Conservation (phyloP, 2,113 vertebrate genomes). For the Campylomormyrus numenius region DNA sequence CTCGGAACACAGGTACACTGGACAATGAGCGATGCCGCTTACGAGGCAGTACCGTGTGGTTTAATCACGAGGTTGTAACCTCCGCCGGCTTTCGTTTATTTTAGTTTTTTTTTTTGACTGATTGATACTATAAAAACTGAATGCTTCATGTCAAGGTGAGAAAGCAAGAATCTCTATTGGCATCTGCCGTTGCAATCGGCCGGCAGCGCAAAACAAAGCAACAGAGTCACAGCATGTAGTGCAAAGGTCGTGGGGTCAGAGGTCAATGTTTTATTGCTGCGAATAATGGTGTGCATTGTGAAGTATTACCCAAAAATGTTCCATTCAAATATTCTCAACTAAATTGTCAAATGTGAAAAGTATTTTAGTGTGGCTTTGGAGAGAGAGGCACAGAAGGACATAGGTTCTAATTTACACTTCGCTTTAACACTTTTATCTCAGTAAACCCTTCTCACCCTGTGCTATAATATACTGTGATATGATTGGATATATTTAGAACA, state of each 20-base stretch:
- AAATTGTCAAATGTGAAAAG: not conserved
- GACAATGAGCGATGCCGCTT: conserved; percentile 40
- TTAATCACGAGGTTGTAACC: conserved; percentile 53
- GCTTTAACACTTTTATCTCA: not conserved
- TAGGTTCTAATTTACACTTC: not conserved
- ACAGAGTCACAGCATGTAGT: not conserved
- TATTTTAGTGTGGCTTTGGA: not conserved
- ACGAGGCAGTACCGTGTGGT: conserved; percentile 46
- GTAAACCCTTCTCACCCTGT: not conserved
- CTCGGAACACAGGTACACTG: not conserved
- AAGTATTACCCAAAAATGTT: not conserved
- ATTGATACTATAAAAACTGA: conserved; percentile 63
- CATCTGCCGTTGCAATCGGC: conserved; percentile 22
- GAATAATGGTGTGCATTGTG: not conserved
- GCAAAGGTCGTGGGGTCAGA: not conserved
- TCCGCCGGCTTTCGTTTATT: conserved; percentile 39
- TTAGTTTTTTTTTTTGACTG: conserved; percentile 50
- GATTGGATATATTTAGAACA: not conserved
- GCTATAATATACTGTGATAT: not conserved
- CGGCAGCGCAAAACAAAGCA: not conserved
- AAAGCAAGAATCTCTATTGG: conserved; percentile 60
- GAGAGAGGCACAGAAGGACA: not conserved
- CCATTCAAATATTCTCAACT: not conserved
- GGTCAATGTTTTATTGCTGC: not conserved
- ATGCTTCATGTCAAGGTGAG: conserved; percentile 61